Base-by-base conservation (phyloP, 1,140 invertebrate genomes). In the Aphis gossypii region DNA sequence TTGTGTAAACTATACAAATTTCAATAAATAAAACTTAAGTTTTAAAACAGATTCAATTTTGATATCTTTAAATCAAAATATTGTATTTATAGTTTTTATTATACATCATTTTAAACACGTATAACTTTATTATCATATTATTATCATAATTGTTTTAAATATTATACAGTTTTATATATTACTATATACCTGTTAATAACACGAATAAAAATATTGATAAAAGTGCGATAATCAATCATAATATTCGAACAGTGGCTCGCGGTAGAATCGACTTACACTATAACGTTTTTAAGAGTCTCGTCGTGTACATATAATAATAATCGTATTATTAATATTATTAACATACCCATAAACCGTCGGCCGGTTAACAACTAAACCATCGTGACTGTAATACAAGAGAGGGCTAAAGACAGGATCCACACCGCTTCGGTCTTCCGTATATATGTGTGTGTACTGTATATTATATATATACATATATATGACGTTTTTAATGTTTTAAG, bases 361-460 rank as follows among this genome's bases (percentile, higher is more conserved):
- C 44, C 68, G 60, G 35, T 48, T 82, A 92, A 92, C 90, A 92
- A 82, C 56, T 90, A 44, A 92, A 92, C 90, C 60, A 44, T 92
- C 90, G 90, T 82, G 90, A 82, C 68, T 82, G 25, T 84, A 51
- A 87, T 51, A 89, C 18, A 41, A 25, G 41, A 76, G 20, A 92
- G n/a, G n/a, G 68, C 91, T 51, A 38, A 92, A 92, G 91, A 92
- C 68, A 83, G 44, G 68, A 92, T 92, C 91, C 91, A 76, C 88
- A 46, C 60, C 11, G 23, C 56, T 44, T 23, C 9, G 11, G 25
- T 46, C 30, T 14, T 11, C 14, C 25, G 46, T n/a, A 84, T 44
- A 21, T 84, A 8, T 84, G 5, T 84, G 38, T 84, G 38, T 41
- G 83, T 41, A 14, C 38, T 76, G 30, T 76, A n/a, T n/a, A 18